A percentile compares a stretch with the other conserved stretches of the same genome.
Evolutionary conservation across 2,113 vertebrate genomes (phyloP).

Genomic region (Ceratotherium simum): DNA sequence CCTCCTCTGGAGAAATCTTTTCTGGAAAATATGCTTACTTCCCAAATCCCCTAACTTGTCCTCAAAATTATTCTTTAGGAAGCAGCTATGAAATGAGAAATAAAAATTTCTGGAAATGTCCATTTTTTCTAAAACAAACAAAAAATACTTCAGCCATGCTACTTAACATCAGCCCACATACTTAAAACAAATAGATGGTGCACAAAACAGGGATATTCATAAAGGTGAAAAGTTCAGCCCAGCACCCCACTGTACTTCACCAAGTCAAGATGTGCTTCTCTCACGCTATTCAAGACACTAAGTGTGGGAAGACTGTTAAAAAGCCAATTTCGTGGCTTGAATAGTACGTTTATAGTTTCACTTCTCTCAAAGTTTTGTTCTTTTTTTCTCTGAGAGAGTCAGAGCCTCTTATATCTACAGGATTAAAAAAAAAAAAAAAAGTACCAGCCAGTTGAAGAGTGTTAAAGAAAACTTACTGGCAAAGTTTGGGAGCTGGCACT

Average conservation of each 20-base stretch:
- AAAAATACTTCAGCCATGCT: neutral
- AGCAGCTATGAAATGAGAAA: neutral
- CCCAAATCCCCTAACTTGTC: neutral
- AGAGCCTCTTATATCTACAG: slow-evolving; percentile 21
- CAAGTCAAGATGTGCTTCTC: neutral
- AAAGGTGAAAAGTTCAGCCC: slow-evolving; percentile 22
- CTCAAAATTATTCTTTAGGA: slow-evolving; percentile 21
- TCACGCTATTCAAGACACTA: slow-evolving; percentile 23
- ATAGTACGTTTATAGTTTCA: slow-evolving; percentile 70
- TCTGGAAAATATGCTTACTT: slow-evolving; percentile 34
- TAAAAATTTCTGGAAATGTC: neutral
- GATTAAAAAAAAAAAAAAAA: neutral
- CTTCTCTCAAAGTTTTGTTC: slow-evolving; percentile 56
- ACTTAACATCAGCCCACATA: neutral
- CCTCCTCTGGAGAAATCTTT: neutral
- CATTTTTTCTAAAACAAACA: neutral
- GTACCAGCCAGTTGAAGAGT: neutral
- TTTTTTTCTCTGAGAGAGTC: slow-evolving; percentile 50
- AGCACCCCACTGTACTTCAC: neutral
- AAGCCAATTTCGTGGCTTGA: slow-evolving; percentile 66
- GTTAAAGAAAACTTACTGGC: neutral
- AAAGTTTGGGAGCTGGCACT: slow-evolving; percentile 13
- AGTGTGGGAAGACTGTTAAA: slow-evolving; percentile 70
- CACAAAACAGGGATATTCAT: slow-evolving; percentile 32
- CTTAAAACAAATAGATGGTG: neutral